Evolutionary conservation across 2,797 vertebrate genomes (phyloP), one percentile per base, ranked within the genome.

Genomic region (Phoeniculus purpureus): DNA sequence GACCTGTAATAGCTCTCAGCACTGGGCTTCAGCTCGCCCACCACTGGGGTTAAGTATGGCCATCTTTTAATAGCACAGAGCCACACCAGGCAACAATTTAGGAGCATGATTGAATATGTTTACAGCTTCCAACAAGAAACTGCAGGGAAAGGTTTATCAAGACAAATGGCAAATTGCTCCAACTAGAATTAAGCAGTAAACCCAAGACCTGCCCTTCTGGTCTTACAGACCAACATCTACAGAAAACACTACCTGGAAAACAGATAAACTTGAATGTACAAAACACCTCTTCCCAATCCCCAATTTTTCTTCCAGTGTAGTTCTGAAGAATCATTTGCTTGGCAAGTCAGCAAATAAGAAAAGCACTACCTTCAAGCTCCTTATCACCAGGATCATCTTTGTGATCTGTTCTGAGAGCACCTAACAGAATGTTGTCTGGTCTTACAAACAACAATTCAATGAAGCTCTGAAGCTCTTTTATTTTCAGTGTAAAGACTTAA

Each of bases 61-160:
- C 87, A 19, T 17, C 87, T 86, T 90, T 93, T 84, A 93, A 86
- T 67, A 94, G 92, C 82, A 10, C 71, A 22, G 48, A 29, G 77
- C 74, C 60, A 61, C 85, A 47, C 8, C 10, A 10, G 80, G 72
- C 85, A 92, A 85, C 85, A 52, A 56, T 52, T 52, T 1, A 4
- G 32, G 48, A 91, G 81, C 8, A 15, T 81, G 91, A 86, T 2
- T 37, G 87, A 65, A 74, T 81, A 81, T 86, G 71, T 12, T 1
- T 15, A 40, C 0, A 4, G 82, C 89, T 73, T 79, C 80, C 87
- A 79, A 66, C 2, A 20, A 62, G 45, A 19, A 88, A 52, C 77
- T 52, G 64, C 83, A 79, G 80, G 23, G 87, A 84, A 62, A 71
- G 29, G 15, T 84, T 84, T 48, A 62, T 54, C 83, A 55, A 64